Evolutionary conservation across 2,888 invertebrate genomes (phyloP), one percentile per base, ranked within the genome.

Genomic region (Drosophila bunnanda): DNA sequence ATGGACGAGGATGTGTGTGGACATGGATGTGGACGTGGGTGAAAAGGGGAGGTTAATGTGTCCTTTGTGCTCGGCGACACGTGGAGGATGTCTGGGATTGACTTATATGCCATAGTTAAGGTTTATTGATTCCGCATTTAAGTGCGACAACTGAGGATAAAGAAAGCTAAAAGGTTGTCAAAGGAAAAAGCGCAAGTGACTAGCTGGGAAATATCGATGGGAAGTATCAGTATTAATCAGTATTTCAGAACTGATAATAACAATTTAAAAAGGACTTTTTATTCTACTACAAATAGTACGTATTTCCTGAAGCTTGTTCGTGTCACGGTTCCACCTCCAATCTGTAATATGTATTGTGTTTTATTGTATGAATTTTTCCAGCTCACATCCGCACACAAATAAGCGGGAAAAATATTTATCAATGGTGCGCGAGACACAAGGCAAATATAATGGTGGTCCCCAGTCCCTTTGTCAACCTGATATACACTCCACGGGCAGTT

Each of bases 361-460:
- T 72, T 77, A 81, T 83, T 77, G 55, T 79, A 81, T 81, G 77
- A 72, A 64, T 75, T 77, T 79, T 69, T 79, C 70, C 59, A 58
- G 69, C 66, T 77, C 68, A 77, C 84, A 80, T 75, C 69, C 65
- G 46, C 66, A 41, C 52, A 77, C 72, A 75, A 68, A 72, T 64
- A 68, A 69, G 56, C 61, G 41, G 55, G 32, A 34, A 70, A 77
- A 81, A 80, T 77, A 77, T 80, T 80, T 79, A 75, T 77, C 75
- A 69, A 72, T 80, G 75, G 79, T 55, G 54, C 56, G 56, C 55
- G 64, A 61, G 67, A 58, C 55, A 56, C 68, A 50, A 53, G 44
- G 39, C 52, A 73, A 65, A 69, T 59, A 69, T 52, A 69, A 69
- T 66, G 66, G 17, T 55, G 48, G 34, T 28, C 28, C 28, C 50